Percentiles rank a stretch among this genome's conserved stretches.
Conservation (phyloP, 2,888 invertebrate species). For the Holacanthella duospinosa region DNA sequence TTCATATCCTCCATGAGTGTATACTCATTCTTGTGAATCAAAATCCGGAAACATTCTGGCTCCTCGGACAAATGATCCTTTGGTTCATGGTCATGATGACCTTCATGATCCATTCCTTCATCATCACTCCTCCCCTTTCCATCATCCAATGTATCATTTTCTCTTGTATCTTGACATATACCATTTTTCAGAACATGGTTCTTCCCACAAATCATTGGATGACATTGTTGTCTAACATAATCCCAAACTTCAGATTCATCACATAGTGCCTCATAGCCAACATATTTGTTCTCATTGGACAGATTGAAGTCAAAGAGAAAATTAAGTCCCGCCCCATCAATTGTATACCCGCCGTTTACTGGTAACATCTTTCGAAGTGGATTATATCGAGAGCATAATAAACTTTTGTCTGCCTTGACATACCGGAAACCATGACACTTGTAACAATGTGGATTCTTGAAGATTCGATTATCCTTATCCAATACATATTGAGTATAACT, state of each 20-base stretch:
- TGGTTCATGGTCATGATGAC: neutral
- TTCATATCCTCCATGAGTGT: conserved; percentile 16
- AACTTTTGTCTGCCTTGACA: neutral
- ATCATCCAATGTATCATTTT: neutral
- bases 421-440: conserved; percentile 15
- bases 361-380: conserved; percentile 3
- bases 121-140: conserved; percentile 12
- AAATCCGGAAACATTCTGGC: conserved; percentile 29
- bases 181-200: conserved; percentile 18
- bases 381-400: neutral
- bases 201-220: conserved; percentile 27
- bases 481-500: neutral
- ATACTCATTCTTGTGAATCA: conserved; percentile 27
- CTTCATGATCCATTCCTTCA: neutral
- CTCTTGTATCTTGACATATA: neutral
- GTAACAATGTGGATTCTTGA: neutral
- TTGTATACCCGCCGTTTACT: conserved; percentile 14
- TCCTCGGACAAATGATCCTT: neutral
- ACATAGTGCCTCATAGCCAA: conserved; percentile 27
- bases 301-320: conserved; percentile 36
- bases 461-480: neutral
- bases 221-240: conserved; percentile 36
- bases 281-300: conserved; percentile 21
- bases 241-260: conserved; percentile 37
- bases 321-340: conserved; percentile 19